Conservation (phyloP, 2,797 vertebrate species). For the Chanos chanos region DNA sequence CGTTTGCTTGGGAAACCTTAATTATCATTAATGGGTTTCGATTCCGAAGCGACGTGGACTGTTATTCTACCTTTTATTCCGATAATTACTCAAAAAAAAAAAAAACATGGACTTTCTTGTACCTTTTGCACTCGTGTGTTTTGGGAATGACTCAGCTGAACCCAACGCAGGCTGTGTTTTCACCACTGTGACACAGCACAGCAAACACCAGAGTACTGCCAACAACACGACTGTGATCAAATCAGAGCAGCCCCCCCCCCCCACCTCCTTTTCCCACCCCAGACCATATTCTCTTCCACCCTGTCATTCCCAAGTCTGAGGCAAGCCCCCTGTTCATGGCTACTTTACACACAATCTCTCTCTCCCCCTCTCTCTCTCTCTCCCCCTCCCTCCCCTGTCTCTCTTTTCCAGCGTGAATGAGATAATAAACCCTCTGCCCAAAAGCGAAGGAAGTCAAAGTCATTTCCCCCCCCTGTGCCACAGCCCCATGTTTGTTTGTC, state of each 20-base stretch:
- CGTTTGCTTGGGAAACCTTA: too few relatives aligned
- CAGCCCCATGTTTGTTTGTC: constrained; percentile 40
- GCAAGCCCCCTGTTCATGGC: neutral
- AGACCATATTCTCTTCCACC: neutral
- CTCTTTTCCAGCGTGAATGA: constrained; percentile 22
- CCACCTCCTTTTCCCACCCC: neutral
- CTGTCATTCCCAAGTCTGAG: neutral
- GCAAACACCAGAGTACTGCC: constrained; percentile 17
- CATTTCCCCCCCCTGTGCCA: constrained; percentile 24
- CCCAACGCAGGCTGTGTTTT: neutral
- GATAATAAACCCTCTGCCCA: constrained; percentile 21
- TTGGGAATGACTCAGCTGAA: constrained; percentile 29
- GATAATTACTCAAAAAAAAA: too few relatives aligned
- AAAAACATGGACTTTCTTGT: neutral
- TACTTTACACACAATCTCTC: neutral
- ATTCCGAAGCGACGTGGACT: too few relatives aligned
- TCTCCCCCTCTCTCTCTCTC: neutral
- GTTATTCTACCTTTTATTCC: too few relatives aligned
- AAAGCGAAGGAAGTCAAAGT: constrained; percentile 36
- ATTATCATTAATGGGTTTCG: too few relatives aligned
- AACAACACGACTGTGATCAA: constrained; percentile 14
- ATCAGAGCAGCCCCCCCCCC: constrained; percentile 9
- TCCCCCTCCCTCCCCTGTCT: neutral
- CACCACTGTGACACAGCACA: constrained; percentile 25
- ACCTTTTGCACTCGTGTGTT: neutral